A percentile compares a stretch with the other conserved stretches of the same genome.
Evolutionary conservation across 2,113 vertebrate genomes (phyloP).

Genomic region (Casuarius casuarius): DNA sequence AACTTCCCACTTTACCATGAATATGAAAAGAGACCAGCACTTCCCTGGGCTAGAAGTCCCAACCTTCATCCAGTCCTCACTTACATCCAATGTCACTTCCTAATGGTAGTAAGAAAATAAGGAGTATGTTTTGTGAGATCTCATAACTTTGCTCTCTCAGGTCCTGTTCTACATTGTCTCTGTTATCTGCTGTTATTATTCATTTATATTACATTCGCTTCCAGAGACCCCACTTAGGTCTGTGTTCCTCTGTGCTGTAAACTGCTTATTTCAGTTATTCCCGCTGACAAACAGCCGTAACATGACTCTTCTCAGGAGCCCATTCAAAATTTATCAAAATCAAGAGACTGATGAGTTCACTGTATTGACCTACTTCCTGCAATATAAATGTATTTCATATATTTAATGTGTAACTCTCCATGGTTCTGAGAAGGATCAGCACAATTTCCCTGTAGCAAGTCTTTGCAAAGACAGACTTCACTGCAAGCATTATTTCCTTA

Average conservation of each 20-base stretch:
- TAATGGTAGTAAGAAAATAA: neutral
- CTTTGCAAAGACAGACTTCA: neutral
- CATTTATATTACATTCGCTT: neutral
- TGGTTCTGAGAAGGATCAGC: neutral
- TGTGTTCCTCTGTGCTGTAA: neutral
- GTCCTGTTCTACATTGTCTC: neutral
- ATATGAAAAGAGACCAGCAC: neutral
- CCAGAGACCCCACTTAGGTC: neutral
- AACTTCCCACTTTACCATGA: neutral
- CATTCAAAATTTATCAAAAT: neutral
- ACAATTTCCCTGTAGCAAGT: neutral
- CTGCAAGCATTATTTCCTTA: neutral
- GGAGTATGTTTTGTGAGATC: neutral
- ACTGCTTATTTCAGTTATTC: neutral
- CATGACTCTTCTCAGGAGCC: neutral
- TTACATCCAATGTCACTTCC: rapidly evolving
- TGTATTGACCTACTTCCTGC: neutral
- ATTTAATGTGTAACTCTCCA: neutral
- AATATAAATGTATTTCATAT: neutral
- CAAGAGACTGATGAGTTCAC: neutral
- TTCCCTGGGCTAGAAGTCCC: neutral
- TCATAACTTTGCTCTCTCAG: neutral
- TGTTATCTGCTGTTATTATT: neutral
- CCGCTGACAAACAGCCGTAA: neutral
- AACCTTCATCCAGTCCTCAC: neutral